Evolutionary conservation across 2,797 vertebrate species (phyloP).

Genomic region (Lagodon rhomboides): DNA sequence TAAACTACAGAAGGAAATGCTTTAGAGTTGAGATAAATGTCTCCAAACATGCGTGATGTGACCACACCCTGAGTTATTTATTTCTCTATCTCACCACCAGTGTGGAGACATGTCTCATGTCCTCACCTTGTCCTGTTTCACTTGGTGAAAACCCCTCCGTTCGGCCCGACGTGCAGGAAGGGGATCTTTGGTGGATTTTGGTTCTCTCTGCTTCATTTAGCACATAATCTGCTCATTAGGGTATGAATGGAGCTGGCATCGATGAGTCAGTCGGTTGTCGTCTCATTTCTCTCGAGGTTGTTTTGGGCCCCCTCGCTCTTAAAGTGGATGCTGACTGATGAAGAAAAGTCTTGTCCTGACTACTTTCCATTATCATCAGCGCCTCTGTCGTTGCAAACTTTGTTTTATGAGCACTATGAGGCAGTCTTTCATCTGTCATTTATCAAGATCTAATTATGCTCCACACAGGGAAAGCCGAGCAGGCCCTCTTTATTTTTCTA

Average conservation of each 20-base stretch:
- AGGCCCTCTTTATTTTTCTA: conserved; percentile 34
- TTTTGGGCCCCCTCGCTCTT: conserved; percentile 13
- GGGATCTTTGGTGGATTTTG: conserved; percentile 14
- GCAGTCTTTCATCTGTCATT: conserved; percentile 46
- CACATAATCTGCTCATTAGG: conserved; percentile 46
- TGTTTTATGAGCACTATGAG: conserved; percentile 15
- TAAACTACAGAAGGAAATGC: background rate
- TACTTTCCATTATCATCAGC: conserved; percentile 25
- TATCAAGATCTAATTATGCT: conserved; percentile 56
- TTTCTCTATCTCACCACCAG: background rate
- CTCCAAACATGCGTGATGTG: background rate
- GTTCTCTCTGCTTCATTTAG: conserved; percentile 46
- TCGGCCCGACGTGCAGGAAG: too few species aligned
- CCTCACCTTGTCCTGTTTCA: conserved; percentile 6
- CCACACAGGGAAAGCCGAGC: conserved; percentile 36
- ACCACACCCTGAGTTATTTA: conserved; percentile 4
- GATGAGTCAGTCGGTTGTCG: conserved; percentile 47
- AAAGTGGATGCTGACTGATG: conserved; percentile 21
- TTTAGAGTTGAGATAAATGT: background rate
- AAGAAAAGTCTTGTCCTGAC: conserved; percentile 10
- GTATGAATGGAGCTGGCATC: conserved; percentile 41
- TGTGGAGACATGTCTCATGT: conserved; percentile 13
- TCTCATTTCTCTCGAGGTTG: conserved; percentile 27
- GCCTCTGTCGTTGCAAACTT: conserved; percentile 17
- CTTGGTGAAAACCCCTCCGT: background rate